phyloP scores from a whole-genome alignment of 2,797 vertebrate genomes.

The Pangasius larnaudii region DNA sequence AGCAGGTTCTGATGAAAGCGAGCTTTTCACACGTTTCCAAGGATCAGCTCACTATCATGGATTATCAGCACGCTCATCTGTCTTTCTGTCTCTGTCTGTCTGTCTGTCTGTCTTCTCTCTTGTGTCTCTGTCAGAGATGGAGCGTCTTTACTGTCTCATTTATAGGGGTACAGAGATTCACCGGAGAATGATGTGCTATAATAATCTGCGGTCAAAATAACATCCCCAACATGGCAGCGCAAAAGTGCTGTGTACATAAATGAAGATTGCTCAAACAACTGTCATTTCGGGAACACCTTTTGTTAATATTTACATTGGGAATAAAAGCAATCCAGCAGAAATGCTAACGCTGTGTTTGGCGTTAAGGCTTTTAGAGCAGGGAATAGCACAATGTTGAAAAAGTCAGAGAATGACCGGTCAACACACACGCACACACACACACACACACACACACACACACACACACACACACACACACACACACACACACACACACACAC shows the following conservation, averaged over 20 bases:
- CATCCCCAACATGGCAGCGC: background rate
- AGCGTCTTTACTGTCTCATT: background rate
- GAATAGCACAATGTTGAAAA: slow-evolving; percentile 7
- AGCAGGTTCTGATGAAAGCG: background rate
- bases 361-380: background rate
- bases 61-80: background rate
- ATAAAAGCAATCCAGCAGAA: slow-evolving; percentile 7
- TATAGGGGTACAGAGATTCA: background rate
- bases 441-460: background rate
- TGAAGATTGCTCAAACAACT: slow-evolving; percentile 25
- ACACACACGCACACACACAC: background rate
- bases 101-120: background rate
- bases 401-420: background rate
- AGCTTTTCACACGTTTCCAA: background rate
- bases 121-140: too few species aligned
- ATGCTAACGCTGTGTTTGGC: background rate
- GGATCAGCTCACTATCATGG: background rate
- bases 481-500: background rate
- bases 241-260: slow-evolving; percentile 12
- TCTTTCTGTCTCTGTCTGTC: slow-evolving; percentile 14
- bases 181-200: background rate
- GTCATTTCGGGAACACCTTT: slow-evolving; percentile 24
- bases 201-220: background rate
- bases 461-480: too few species aligned
- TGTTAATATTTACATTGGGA: slow-evolving; percentile 35